Conservation (phyloP, 2,113 vertebrate species). For the Shinisaurus crocodilurus region DNA sequence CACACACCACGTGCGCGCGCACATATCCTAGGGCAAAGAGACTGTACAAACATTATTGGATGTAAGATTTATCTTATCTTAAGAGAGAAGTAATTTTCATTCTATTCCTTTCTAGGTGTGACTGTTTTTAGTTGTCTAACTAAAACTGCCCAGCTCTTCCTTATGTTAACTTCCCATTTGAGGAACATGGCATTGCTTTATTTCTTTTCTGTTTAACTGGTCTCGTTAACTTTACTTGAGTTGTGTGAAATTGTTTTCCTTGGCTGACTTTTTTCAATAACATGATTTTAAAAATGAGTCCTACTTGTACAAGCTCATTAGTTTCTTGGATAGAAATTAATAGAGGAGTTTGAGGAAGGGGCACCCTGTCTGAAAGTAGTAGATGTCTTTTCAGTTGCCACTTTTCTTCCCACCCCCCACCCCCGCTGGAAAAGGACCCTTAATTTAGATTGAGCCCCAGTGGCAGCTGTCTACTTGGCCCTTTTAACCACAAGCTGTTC, state of each 20-base stretch:
- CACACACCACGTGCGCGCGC: too few species aligned
- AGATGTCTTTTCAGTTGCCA: not conserved
- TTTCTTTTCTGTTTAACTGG: slow-evolving; percentile 63
- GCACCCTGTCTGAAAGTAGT: not conserved
- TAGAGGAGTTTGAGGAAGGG: not conserved
- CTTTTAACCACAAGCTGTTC: not conserved
- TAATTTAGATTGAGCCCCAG: not conserved
- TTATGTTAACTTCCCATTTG: slow-evolving; percentile 48
- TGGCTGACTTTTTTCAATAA: slow-evolving; percentile 12
- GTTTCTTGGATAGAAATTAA: slow-evolving; percentile 22
- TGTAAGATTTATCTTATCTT: not conserved
- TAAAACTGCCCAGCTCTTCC: slow-evolving; percentile 60
- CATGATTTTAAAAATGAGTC: not conserved
- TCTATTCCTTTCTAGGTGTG: slow-evolving; percentile 44
- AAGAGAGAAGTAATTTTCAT: slow-evolving; percentile 25
- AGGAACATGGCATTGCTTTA: not conserved
- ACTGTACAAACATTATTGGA: slow-evolving; percentile 8
- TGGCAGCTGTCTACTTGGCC: not conserved
- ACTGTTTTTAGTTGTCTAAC: slow-evolving; percentile 61
- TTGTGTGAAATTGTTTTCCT: slow-evolving; percentile 21
- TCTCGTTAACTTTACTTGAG: slow-evolving; percentile 55
- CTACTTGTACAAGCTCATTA: not conserved
- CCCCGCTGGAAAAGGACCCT: not conserved
- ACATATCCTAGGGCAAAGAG: slow-evolving; percentile 14
- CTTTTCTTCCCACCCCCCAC: not conserved